phyloP scores from a whole-genome alignment of 2,797 vertebrate species.

The Enteromius paludinosus region DNA sequence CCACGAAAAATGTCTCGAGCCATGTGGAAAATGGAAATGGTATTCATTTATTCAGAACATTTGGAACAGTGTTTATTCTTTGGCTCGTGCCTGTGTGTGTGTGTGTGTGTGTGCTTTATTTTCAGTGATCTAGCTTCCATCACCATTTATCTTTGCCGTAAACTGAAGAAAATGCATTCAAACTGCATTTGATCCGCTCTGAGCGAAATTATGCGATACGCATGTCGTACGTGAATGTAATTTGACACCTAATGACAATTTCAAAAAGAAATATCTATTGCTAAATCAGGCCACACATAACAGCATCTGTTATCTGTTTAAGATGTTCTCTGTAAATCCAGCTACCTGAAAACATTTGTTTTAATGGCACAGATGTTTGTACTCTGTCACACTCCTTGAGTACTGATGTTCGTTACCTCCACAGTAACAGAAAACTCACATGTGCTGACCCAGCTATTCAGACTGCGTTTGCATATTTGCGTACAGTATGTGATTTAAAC shows the following conservation, averaged over 20 bases:
- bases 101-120: neutral
- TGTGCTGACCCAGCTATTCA: too few relatives aligned
- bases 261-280: neutral
- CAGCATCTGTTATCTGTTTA: neutral
- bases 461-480: neutral
- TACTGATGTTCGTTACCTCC: neutral
- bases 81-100: neutral
- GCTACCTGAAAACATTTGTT: neutral
- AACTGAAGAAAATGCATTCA: neutral
- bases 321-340: neutral
- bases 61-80: slow-evolving; percentile 24
- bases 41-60: slow-evolving; percentile 28
- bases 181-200: neutral
- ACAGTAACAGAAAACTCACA: neutral
- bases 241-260: neutral
- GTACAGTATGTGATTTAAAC: neutral
- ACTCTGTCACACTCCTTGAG: neutral
- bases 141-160: neutral
- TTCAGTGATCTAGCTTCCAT: neutral
- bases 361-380: neutral
- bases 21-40: slow-evolving; percentile 56
- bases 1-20: slow-evolving; percentile 52
- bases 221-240: neutral
- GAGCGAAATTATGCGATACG: neutral
- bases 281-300: neutral